These are phyloP conservation scores for Muntiacus reevesi DNA, from an alignment of 2,113 vertebrate genomes.

Conservation along the genomic window DNA sequence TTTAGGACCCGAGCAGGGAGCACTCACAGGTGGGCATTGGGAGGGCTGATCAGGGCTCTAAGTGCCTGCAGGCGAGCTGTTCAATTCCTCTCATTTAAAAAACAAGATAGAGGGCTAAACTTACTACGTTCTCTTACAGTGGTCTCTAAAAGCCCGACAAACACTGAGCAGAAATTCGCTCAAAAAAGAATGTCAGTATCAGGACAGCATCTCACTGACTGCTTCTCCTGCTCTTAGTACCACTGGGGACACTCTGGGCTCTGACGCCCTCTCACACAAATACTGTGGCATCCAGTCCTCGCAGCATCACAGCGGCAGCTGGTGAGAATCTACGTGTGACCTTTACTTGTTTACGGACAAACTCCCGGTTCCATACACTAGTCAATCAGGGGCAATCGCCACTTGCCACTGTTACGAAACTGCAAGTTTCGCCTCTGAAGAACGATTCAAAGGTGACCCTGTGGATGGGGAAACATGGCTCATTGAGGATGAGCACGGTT, in stretches of 20 bases:
- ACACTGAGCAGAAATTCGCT: background rate
- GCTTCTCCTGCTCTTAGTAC: fast-evolving
- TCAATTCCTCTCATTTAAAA: background rate
- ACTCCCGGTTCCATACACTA: background rate
- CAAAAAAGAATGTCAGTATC: background rate
- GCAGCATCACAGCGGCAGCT: background rate
- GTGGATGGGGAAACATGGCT: background rate
- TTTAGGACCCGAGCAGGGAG: background rate
- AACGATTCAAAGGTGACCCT: no score
- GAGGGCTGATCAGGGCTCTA: background rate
- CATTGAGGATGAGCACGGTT: fast-evolving
- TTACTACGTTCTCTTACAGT: no score
- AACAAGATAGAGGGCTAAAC: background rate
- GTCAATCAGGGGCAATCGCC: background rate
- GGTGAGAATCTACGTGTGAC: fast-evolving
- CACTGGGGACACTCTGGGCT: fast-evolving
- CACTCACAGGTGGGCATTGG: background rate
- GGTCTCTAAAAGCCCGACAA: background rate
- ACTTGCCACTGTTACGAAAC: no score
- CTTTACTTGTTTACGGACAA: background rate
- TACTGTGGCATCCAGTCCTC: fast-evolving
- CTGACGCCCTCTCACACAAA: no score
- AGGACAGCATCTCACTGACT: fast-evolving
- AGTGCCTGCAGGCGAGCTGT: fast-evolving
- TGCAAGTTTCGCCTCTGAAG: background rate